Evolutionary conservation across 2,888 invertebrate species (phyloP).

Genomic region (Herminia tarsipennalis): DNA sequence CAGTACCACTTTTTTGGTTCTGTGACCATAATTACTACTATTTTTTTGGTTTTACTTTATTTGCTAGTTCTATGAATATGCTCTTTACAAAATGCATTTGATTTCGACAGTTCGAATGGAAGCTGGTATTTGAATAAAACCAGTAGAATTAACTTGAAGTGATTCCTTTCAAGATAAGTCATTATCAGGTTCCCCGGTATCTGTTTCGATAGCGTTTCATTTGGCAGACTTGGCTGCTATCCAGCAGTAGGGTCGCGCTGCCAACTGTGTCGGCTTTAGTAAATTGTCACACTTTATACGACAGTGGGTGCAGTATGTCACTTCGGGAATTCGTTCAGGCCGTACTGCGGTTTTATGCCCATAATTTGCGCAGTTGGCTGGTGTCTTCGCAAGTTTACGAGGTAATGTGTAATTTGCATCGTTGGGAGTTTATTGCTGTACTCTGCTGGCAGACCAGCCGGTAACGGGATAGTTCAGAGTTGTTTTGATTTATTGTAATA

Average conservation of each 20-base stretch:
- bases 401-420: slow-evolving; percentile 4
- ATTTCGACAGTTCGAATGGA: too few relatives aligned
- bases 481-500: neutral
- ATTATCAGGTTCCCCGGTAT: slow-evolving; percentile 13
- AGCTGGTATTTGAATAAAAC: neutral
- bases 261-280: slow-evolving; percentile 31
- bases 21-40: too few relatives aligned
- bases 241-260: slow-evolving; percentile 27
- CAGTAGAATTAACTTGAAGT: neutral
- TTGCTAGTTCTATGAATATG: too few relatives aligned
- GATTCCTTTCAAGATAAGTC: slow-evolving; percentile 15
- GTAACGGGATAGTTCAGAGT: neutral
- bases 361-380: slow-evolving; percentile 18
- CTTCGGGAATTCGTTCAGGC: slow-evolving; percentile 20
- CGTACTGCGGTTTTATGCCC: slow-evolving; percentile 24
- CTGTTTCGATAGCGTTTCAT: slow-evolving; percentile 38
- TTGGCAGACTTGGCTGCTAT: slow-evolving; percentile 32
- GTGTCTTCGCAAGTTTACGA: slow-evolving; percentile 4
- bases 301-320: slow-evolving; percentile 36
- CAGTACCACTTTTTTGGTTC: too few relatives aligned
- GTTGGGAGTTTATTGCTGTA: neutral
- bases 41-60: too few relatives aligned
- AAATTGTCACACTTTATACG: slow-evolving; percentile 42
- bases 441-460: neutral
- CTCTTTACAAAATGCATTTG: neutral